Evolutionary conservation across 1,140 invertebrate genomes (phyloP), one percentile per base, ranked within the genome.

Genomic region (Nasonia vitripennis): DNA sequence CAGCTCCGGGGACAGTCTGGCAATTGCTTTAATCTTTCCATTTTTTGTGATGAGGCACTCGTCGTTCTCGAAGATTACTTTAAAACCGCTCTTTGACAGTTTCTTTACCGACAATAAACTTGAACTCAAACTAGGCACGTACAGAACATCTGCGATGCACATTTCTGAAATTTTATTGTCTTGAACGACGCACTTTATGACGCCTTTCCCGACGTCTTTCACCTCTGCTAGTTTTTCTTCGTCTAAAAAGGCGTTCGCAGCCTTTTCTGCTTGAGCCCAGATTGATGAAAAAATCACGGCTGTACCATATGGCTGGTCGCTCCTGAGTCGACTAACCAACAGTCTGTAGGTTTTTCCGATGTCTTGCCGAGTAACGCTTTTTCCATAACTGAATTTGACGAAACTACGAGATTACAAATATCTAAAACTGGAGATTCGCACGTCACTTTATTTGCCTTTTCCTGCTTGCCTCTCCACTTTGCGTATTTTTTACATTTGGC

Each of bases 351-450:
- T 31, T 71, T 88, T 87, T 20, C 12, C 74, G 86, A 41, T 70
- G 67, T 1, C 68, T 62, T 20, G 81, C 85, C 86, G 87, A 87
- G 48, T 88, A 83, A 9, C 70, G 48, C 7, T 83, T 87, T 82
- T 51, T 85, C 70, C 2, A 14, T 23, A 68, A 45, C 12, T n/a
- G 34, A 27, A 27, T 27, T 27, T 0, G 23, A 27, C 23, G 23
- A 27, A 27, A 27, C 23, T 27, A 0, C 23, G 23, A 27, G 23
- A 27, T 27, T 27, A 27, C 23, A 27, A 27, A 27, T 27, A 27
- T 27, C 23, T 27, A 27, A 27, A 27, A 27, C 23, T 27, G 23
- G 23, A 27, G 23, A 27, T 27, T 27, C 23, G 0, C 23, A 27
- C 23, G 23, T 27, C 23, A 27, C 23, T 27, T 27, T 27, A 27